phyloP scores from a whole-genome alignment of 2,797 vertebrate species.

The Zenarchopterus dispar region DNA sequence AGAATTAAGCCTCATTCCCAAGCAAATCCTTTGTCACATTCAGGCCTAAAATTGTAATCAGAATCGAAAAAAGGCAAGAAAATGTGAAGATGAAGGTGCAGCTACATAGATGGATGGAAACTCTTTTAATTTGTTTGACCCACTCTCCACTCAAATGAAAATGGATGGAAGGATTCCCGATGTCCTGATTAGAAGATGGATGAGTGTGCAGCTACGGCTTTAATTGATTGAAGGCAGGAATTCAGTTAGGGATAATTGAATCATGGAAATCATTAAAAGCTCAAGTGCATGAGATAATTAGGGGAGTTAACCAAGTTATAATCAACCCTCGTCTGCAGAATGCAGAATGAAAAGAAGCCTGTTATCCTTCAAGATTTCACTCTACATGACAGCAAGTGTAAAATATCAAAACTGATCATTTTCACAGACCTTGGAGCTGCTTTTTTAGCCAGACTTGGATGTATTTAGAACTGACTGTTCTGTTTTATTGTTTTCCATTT shows the following conservation, averaged over 20 bases:
- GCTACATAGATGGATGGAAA: slow-evolving; percentile 65
- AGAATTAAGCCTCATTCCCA: background rate
- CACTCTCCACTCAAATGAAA: slow-evolving; percentile 70
- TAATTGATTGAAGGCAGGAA: slow-evolving; percentile 83
- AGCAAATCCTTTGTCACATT: background rate
- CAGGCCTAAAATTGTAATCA: slow-evolving; percentile 14
- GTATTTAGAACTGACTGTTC: slow-evolving; percentile 47
- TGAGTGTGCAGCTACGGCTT: slow-evolving; percentile 66
- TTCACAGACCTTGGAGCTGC: slow-evolving; percentile 33
- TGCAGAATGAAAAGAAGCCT: slow-evolving; percentile 32
- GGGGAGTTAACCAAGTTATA: slow-evolving; percentile 70
- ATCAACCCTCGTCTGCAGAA: slow-evolving; percentile 65
- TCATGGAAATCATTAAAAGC: slow-evolving; percentile 81
- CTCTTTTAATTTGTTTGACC: slow-evolving; percentile 74
- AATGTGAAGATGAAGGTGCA: slow-evolving; percentile 36
- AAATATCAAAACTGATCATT: slow-evolving; percentile 21
- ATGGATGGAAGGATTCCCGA: slow-evolving; percentile 75
- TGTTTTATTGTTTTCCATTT: slow-evolving; percentile 61
- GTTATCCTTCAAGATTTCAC: slow-evolving; percentile 46
- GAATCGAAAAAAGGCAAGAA: slow-evolving; percentile 22
- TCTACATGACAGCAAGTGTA: slow-evolving; percentile 29
- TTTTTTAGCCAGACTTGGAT: slow-evolving; percentile 27
- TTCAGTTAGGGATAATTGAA: slow-evolving; percentile 80
- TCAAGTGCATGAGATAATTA: slow-evolving; percentile 78
- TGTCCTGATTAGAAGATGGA: slow-evolving; percentile 81